A percentile compares a stretch with the other conserved stretches of the same genome.
Evolutionary conservation across 2,797 vertebrate genomes (phyloP).

Genomic region (Falco columbarius): DNA sequence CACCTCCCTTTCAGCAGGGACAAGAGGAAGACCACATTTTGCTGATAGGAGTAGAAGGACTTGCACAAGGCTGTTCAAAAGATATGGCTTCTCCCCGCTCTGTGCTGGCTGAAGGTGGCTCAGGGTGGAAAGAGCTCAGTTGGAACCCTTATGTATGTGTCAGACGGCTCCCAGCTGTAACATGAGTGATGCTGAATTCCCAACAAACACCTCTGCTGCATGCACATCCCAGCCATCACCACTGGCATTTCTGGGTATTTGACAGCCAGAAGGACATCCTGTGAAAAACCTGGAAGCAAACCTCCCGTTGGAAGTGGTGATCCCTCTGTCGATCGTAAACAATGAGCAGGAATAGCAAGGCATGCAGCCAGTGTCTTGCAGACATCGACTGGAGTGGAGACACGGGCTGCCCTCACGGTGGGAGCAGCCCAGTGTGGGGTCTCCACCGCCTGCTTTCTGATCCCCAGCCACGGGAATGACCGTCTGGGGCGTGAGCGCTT

Average conservation of each 20-base stretch:
- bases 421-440: accelerated
- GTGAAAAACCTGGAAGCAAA: not conserved
- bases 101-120: accelerated
- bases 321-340: accelerated
- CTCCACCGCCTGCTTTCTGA: too few species aligned
- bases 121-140: not conserved
- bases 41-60: not conserved
- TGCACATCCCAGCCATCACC: not conserved
- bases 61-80: not conserved
- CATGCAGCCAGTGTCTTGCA: not conserved
- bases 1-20: not conserved
- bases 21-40: not conserved
- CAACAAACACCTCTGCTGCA: accelerated
- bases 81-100: not conserved
- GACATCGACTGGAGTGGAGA: not conserved
- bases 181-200: not conserved
- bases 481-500: not conserved
- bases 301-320: accelerated
- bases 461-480: not conserved
- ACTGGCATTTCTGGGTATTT: accelerated
- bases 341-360: not conserved
- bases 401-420: accelerated
- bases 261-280: not conserved
- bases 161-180: not conserved
- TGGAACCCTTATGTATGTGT: accelerated